Conservation (phyloP, 1,140 invertebrate genomes). For the Choristoneura fumiferana region DNA sequence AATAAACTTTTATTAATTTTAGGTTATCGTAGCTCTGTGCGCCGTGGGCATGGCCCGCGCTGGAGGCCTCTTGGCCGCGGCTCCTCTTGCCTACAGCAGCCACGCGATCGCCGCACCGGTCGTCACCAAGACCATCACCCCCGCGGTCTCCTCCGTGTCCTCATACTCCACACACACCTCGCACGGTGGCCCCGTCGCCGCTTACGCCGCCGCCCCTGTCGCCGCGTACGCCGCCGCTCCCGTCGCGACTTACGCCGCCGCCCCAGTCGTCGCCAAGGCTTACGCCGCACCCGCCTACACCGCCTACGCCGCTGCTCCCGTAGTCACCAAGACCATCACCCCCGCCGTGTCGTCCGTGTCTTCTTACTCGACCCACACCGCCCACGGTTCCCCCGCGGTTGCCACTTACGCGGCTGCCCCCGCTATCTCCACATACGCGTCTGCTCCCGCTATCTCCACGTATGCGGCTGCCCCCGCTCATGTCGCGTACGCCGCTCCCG, state of each 20-base stretch:
- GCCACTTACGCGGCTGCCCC: slow-evolving; percentile 31
- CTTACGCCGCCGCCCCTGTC: slow-evolving; percentile 14
- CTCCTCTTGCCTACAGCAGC: slow-evolving; percentile 21
- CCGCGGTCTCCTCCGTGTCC: slow-evolving; percentile 41
- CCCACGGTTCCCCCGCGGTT: slow-evolving; percentile 32
- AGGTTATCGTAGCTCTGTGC: slow-evolving; percentile 29
- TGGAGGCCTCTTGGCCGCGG: slow-evolving; percentile 26
- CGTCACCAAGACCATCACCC: slow-evolving; percentile 22
- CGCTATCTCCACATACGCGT: slow-evolving; percentile 3
- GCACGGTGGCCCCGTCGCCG: slow-evolving; percentile 21
- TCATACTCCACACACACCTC: slow-evolving; percentile 43
- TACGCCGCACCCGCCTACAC: slow-evolving; percentile 16
- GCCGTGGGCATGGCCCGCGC: slow-evolving; percentile 27
- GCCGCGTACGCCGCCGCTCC: slow-evolving; percentile 17
- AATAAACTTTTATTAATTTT: slow-evolving; percentile 7
- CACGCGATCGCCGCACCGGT: slow-evolving; percentile 32
- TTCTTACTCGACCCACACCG: slow-evolving; percentile 45
- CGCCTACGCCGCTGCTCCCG: slow-evolving; percentile 30
- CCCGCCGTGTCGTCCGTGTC: slow-evolving; percentile 30
- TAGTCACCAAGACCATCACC: slow-evolving; percentile 33
- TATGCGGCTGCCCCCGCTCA: background rate
- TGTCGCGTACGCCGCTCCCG: slow-evolving; percentile 11
- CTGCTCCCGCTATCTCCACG: background rate
- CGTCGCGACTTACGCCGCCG: slow-evolving; percentile 9
- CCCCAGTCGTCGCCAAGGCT: slow-evolving; percentile 7